Base-by-base conservation (phyloP, 2,797 vertebrate genomes). In the Fundulus diaphanus region DNA sequence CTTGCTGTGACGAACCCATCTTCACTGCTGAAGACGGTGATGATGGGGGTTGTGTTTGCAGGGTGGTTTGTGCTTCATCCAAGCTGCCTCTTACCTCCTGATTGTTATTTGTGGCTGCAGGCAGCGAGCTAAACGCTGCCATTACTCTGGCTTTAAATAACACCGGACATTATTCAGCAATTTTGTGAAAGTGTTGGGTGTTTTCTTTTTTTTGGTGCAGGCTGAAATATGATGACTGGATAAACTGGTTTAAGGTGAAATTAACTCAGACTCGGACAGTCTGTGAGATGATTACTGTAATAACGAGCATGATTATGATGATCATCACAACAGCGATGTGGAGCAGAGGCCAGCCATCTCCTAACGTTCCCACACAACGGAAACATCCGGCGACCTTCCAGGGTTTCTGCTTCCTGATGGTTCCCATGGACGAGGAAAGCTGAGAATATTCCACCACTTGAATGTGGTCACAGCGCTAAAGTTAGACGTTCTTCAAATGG, bases 321-420 rank as follows among this genome's bases (percentile, higher is more conserved):
- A 24, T 63, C 31, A 63, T 63, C 20, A 63, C 37, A 35, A 69
- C 42, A 51, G 67, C 22, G 2, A 35, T 72, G 24, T 42, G 16
- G 7, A 20, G 70, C 33, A 35, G 24, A 24, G 44, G 13, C 59
- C 49, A 3, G 7, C 51, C 3, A 24, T 29, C 56, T 82, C 51
- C 68, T 78, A 74, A 79, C 66, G 56, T 92, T 91, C 87, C 82
- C 88, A 90, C 83, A 82, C 57, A 24, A 48, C 15, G 27, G 68
- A 78, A 75, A 86, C 83, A 81, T 84, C 85, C 87, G 85, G 12
- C n/a, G 69, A 27, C 78, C 31, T 83, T 67, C 79, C 12, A 11
- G 73, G 68, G 11, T 16, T 56, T 40, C 1, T 16, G 46, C 9
- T 63, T 24, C 11, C 59, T 37, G 8, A 22, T 63, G 6, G 33